Evolutionary conservation across 2,797 vertebrate genomes (phyloP).

Genomic region (Danio jaintianensis): DNA sequence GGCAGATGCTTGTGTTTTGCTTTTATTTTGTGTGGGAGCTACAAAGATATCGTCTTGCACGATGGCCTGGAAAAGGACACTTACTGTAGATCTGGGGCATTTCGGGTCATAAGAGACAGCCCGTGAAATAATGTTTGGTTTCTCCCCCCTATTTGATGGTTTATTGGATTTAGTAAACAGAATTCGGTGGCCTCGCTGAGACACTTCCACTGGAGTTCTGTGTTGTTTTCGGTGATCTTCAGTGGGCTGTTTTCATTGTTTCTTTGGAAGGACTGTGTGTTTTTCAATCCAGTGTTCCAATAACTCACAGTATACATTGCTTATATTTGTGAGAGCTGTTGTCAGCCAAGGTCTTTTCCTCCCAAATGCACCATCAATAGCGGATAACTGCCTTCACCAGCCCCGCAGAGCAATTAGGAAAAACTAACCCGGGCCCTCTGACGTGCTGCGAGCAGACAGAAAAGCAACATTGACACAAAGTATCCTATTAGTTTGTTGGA

Average conservation of each 20-base stretch:
- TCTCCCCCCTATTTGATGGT: conserved; percentile 11
- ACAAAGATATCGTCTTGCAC: not conserved
- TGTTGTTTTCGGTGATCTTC: conserved; percentile 26
- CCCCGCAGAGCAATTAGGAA: conserved; percentile 50
- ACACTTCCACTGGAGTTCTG: conserved; percentile 6
- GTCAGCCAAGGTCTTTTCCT: conserved; percentile 54
- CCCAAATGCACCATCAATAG: conserved; percentile 45
- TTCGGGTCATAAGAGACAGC: conserved; percentile 17
- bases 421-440: conserved; percentile 36
- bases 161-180: conserved; percentile 24
- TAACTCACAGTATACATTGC: conserved; percentile 55
- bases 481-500: conserved; percentile 52
- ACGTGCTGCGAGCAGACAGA: conserved; percentile 47
- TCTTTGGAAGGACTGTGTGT: conserved; percentile 31
- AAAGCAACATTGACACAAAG: conserved; percentile 57
- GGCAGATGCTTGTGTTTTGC: not conserved
- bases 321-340: conserved; percentile 44
- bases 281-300: conserved; percentile 47
- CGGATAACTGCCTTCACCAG: conserved; percentile 36
- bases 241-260: conserved; percentile 41
- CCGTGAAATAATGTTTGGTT: conserved; percentile 15
- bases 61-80: not conserved
- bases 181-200: not conserved
- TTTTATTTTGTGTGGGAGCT: not conserved
- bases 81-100: conserved; percentile 11